These are phyloP conservation scores for Epicampocera succincta DNA, from an alignment of 2,888 invertebrate genomes.

Conservation along the genomic window DNA sequence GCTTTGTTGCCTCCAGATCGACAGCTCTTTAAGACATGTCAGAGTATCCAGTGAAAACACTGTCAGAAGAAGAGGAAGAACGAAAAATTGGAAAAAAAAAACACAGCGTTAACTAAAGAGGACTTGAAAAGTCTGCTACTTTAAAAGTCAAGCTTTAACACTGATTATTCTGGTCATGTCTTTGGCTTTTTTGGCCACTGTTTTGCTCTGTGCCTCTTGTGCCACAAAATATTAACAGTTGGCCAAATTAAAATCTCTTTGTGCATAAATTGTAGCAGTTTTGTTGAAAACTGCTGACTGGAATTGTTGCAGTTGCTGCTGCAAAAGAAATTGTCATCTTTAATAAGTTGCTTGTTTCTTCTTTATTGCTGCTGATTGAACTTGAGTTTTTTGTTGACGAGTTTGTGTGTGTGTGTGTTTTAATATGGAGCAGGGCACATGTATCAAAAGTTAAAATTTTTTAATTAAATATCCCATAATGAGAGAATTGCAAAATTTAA, in stretches of 20 bases:
- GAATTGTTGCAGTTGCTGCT: background rate
- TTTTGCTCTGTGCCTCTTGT: background rate
- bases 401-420: too few species aligned
- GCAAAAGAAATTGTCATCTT: conserved; percentile 18
- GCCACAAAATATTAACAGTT: conserved; percentile 29
- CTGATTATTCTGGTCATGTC: conserved; percentile 65
- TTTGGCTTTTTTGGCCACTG: conserved; percentile 31
- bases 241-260: conserved; percentile 31
- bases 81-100: background rate
- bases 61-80: background rate
- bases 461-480: background rate
- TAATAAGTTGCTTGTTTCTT: conserved; percentile 9
- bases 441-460: background rate
- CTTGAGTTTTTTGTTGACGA: too few species aligned
- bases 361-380: background rate
- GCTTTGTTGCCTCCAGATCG: conserved; percentile 56
- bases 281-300: background rate
- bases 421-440: too few species aligned
- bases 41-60: conserved; percentile 49
- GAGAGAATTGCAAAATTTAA: too few species aligned
- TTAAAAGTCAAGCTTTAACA: conserved; percentile 26
- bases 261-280: conserved; percentile 36
- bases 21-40: conserved; percentile 63
- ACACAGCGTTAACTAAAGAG: conserved; percentile 31
- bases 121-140: conserved; percentile 31